Conservation (phyloP, 2,888 invertebrate species). For the Patella ulyssiponensis region DNA sequence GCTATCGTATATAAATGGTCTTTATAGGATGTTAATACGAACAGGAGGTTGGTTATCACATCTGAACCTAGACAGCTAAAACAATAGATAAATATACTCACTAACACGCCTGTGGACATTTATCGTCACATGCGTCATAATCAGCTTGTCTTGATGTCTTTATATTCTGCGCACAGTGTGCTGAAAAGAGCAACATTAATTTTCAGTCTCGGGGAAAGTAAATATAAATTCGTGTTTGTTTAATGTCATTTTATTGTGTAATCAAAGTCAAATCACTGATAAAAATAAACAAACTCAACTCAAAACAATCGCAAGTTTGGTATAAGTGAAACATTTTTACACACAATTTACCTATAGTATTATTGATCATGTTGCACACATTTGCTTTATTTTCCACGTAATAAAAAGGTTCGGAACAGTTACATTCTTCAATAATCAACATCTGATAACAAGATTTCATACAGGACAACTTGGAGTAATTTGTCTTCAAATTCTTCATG, state of each 20-base stretch:
- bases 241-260: neutral
- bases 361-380: constrained; percentile 45
- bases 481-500: constrained; percentile 38
- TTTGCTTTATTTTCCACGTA: constrained; percentile 36
- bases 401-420: constrained; percentile 58
- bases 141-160: constrained; percentile 1
- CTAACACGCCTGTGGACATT: constrained; percentile 52
- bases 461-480: constrained; percentile 69
- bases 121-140: constrained; percentile 37
- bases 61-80: no score
- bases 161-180: neutral
- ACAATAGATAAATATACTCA: constrained; percentile 32
- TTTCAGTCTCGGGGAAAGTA: neutral
- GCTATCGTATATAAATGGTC: no score
- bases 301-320: neutral
- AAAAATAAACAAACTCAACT: neutral
- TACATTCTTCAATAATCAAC: constrained; percentile 58
- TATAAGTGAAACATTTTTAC: no score
- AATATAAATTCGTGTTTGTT: neutral
- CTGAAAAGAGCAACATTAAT: neutral
- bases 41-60: no score
- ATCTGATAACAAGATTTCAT: constrained; percentile 70
- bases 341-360: constrained; percentile 20
- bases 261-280: neutral
- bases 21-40: no score